Evolutionary conservation across 1,140 invertebrate genomes (phyloP).

Genomic region (Rhynchophorus ferrugineus): DNA sequence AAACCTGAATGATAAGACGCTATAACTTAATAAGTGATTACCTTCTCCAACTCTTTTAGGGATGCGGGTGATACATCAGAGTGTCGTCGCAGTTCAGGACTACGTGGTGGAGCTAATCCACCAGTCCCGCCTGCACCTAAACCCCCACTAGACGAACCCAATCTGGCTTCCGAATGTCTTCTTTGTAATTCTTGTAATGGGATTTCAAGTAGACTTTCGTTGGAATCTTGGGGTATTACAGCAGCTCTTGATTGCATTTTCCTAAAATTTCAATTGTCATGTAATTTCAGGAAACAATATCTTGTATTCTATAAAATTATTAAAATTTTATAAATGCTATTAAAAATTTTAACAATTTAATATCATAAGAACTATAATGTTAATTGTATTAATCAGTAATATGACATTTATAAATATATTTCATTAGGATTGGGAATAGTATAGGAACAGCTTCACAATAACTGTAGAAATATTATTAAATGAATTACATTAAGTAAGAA

Average conservation of each 20-base stretch:
- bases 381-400: no score
- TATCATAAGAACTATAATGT: no score
- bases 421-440: no score
- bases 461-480: no score
- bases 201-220: constrained; percentile 69
- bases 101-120: constrained; percentile 65
- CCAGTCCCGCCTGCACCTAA: constrained; percentile 41
- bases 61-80: constrained; percentile 78
- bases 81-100: constrained; percentile 68
- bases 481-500: no score
- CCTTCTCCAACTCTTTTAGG: constrained; percentile 76
- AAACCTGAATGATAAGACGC: background rate
- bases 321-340: no score
- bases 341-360: no score
- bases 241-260: constrained; percentile 65
- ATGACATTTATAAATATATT: no score
- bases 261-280: constrained; percentile 37
- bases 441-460: no score
- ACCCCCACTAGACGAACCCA: constrained; percentile 49
- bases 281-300: background rate
- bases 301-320: no score
- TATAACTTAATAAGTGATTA: constrained; percentile 31
- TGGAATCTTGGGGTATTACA: constrained; percentile 61
- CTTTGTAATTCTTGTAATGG: constrained; percentile 67
- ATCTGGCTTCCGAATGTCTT: constrained; percentile 69